Evolutionary conservation across 2,888 invertebrate genomes (phyloP), one percentile per base, ranked within the genome.

Genomic region (Drosophila multiciliata): DNA sequence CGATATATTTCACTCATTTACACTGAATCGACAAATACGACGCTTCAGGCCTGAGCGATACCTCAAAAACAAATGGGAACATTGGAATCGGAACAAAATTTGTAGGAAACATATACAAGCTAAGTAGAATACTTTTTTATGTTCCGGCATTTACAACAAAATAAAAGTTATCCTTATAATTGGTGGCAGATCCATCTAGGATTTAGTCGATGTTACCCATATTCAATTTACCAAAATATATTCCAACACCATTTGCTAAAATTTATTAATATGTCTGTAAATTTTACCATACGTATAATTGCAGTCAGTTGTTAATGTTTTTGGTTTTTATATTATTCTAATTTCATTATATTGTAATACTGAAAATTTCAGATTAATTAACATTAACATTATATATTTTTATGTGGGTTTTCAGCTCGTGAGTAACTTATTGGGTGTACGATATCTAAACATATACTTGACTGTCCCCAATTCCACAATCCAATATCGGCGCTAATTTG

Each of bases 391-490:
- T 29, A 29, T 29, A 8, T 45, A 45, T 45, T 20, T 12, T 3
- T 45, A 12, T 7, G 12, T 20, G 20, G 1, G 1, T 20, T 45
- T 3, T 42, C 3, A 42, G 6, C 7, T 12, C 1, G 20, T 20
- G 3, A 7, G 3, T 7, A 20, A 42, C 42, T 20, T 45, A 20
- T 20, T 20, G 45, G 20, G 45, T 15, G 20, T 20, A 45, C 20
- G 15, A 7, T 45, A 45, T 23, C 15, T 23, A 15, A 23, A 15
- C 12, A 7, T 45, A 6, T 11, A n/a, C 29, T 50, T 17, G 26
- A 20, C 23, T 38, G 66, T 66, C 67, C 68, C 45, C 54, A 1
- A n/a, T 67, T 48, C 45, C 33, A 26, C 17, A 50, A 15, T 70
- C 29, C 67, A 6, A 70, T 32, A 36, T 40, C 67, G 67, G 1